Base-by-base conservation (phyloP, 2,888 invertebrate genomes). In the Troides helena region DNA sequence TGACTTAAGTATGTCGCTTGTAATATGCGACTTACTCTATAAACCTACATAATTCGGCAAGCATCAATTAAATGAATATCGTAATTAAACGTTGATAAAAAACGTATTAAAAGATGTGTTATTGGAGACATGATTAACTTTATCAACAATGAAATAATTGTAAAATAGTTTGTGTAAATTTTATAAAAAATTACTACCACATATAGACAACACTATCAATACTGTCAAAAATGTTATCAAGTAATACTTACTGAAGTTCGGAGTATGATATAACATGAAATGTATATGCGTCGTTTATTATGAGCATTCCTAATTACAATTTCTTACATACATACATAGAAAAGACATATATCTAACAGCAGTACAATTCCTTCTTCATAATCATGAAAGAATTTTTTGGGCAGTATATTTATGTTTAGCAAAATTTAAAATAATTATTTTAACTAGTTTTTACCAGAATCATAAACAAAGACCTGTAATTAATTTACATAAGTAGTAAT, bases 301-400 rank as follows among this genome's bases (percentile, higher is more conserved):
- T 79, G 75, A 79, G 77, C 74, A 74, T 72, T 63, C 73, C 53
- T 53, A 36, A 65, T 61, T 62, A n/a, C 57, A 23, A 53, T 17
- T 50, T 46, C 56, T 56, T 57, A 77, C 80, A 76, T 82, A 78
- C 75, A 79, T 72, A 70, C 75, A 74, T 79, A 77, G 73, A 78
- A 82, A 82, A 83, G 75, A 70, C 74, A 81, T 82, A 80, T 84
- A 82, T 80, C 83, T 80, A 73, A 78, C 77, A 75, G 77, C 76
- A 76, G 69, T 73, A 82, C 73, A 81, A 81, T 79, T 80, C 81
- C 78, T 76, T 79, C 70, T 69, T 75, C 77, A 78, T 76, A 77
- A 74, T 72, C 69, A 77, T 71, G 62, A 72, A 76, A 74, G 72
- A 72, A 10, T 59, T n/a, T 62, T 66, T 61, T 30, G 7, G n/a